phyloP scores from a whole-genome alignment of 2,888 invertebrate species.

The Volucella inanis region DNA sequence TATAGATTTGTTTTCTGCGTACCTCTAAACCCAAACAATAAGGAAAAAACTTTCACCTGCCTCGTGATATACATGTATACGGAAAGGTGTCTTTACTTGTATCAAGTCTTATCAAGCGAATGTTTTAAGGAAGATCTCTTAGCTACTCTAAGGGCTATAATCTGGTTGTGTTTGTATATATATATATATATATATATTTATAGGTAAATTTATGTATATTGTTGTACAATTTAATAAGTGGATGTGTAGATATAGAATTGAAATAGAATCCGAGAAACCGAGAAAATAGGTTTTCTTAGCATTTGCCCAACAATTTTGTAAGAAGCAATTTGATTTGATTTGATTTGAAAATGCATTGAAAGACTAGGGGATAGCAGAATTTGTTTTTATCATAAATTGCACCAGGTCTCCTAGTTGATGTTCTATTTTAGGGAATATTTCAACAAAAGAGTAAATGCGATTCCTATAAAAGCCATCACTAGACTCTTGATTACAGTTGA shows the following conservation, averaged over 20 bases:
- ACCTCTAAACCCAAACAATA: background rate
- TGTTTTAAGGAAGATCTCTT: slow-evolving; percentile 43
- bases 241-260: too few relatives aligned
- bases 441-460: slow-evolving; percentile 78
- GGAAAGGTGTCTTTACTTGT: background rate
- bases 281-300: slow-evolving; percentile 5
- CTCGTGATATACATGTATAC: slow-evolving; percentile 3
- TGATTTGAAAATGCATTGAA: slow-evolving; percentile 7
- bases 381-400: slow-evolving; percentile 3
- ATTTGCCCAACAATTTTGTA: background rate
- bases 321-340: slow-evolving; percentile 25
- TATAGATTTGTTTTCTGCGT: slow-evolving; percentile 8
- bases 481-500: slow-evolving; percentile 78
- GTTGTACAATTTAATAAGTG: slow-evolving; percentile 4
- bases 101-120: slow-evolving; percentile 35
- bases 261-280: slow-evolving; percentile 24
- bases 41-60: background rate
- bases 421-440: slow-evolving; percentile 80
- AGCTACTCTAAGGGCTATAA: slow-evolving; percentile 8
- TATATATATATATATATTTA: too few relatives aligned
- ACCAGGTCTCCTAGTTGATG: background rate
- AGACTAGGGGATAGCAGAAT: slow-evolving; percentile 1
- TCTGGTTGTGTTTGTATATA: too few relatives aligned
- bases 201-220: slow-evolving; percentile 12
- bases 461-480: slow-evolving; percentile 78